Evolutionary conservation across 2,113 vertebrate species (phyloP).

Genomic region (Nymphicus hollandicus): DNA sequence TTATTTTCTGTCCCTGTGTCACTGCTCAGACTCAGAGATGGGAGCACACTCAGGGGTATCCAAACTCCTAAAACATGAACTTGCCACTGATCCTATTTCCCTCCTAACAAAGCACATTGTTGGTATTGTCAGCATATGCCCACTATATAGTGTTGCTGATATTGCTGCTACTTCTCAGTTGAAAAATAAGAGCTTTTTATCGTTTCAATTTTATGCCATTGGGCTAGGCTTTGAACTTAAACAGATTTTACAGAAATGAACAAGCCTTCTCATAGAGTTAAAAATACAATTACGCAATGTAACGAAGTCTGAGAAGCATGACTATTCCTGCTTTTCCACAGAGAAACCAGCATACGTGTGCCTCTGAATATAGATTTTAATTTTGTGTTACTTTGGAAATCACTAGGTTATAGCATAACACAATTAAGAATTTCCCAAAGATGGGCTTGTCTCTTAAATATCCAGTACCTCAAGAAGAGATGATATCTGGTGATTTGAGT

Average conservation of each 20-base stretch:
- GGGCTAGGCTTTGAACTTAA: neutral
- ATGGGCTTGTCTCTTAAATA: neutral
- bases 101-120: neutral
- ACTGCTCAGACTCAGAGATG: neutral
- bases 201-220: neutral
- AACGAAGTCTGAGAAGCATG: neutral
- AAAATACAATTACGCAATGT: neutral
- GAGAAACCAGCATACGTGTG: fast-evolving
- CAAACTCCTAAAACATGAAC: fast-evolving
- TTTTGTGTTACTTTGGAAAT: neutral
- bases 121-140: neutral
- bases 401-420: neutral
- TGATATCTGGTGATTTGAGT: neutral
- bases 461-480: neutral
- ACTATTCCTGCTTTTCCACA: neutral
- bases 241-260: neutral
- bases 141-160: fast-evolving
- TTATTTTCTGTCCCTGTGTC: neutral
- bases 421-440: neutral
- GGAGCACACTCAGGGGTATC: neutral
- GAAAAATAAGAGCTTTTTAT: neutral
- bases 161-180: neutral
- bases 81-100: neutral
- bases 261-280: neutral
- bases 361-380: neutral